Conservation (phyloP, 2,797 vertebrate genomes). For the Rhinophrynus dorsalis region DNA sequence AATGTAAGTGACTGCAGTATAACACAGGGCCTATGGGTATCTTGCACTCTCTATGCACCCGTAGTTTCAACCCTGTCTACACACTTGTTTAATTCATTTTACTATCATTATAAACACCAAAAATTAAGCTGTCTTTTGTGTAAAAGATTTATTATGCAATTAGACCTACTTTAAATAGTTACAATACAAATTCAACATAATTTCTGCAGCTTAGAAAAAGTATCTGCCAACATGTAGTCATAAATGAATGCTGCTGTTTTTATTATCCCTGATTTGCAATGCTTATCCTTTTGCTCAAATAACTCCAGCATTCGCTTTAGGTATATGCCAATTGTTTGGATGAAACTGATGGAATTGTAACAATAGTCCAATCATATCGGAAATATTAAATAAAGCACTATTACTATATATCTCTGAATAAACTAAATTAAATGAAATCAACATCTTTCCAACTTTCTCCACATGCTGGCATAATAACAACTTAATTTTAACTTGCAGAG, state of each 20-base stretch:
- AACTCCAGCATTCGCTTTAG: conserved; percentile 44
- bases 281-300: conserved; percentile 55
- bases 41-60: no score
- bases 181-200: conserved; percentile 63
- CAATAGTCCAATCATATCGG: not conserved
- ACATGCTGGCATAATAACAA: not conserved
- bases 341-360: not conserved
- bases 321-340: conserved; percentile 47
- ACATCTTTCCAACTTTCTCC: not conserved
- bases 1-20: no score
- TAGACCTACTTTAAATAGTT: conserved; percentile 60
- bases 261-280: conserved; percentile 61
- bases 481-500: not conserved
- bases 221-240: conserved; percentile 55
- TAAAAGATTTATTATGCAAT: conserved; percentile 60
- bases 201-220: conserved; percentile 62
- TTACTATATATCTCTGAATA: not conserved
- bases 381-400: not conserved
- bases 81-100: no score
- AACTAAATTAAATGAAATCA: not conserved
- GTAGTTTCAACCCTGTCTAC: no score
- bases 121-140: conserved; percentile 51
- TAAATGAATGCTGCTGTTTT: conserved; percentile 64
- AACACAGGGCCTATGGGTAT: no score
- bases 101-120: conserved; percentile 53